Conservation (phyloP, 1,140 invertebrate genomes). For the Orchestia grillus region DNA sequence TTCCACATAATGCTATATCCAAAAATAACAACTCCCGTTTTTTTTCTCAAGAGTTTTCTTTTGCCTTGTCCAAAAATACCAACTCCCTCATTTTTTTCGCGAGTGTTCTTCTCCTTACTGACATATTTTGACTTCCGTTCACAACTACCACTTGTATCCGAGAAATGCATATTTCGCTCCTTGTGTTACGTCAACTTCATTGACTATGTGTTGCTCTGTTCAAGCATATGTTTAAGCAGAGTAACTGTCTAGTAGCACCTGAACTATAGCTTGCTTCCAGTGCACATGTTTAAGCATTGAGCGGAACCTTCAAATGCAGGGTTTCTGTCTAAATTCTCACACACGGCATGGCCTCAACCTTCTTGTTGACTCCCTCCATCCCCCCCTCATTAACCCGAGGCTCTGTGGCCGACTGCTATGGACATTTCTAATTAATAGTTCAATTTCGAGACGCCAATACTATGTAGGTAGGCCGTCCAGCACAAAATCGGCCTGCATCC, state of each 20-base stretch:
- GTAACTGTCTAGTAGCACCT: too few species aligned
- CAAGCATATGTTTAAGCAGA: not conserved
- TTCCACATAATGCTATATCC: too few species aligned
- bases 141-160: too few species aligned
- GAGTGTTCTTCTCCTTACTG: too few species aligned
- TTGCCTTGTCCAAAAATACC: too few species aligned
- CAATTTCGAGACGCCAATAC: conserved; percentile 53
- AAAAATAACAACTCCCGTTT: too few species aligned
- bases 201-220: not conserved
- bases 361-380: not conserved
- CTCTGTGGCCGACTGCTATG: conserved; percentile 42
- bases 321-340: not conserved
- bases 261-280: not conserved
- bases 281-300: not conserved
- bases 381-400: conserved; percentile 37
- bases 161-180: too few species aligned
- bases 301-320: not conserved
- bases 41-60: too few species aligned
- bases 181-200: not conserved
- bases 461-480: conserved; percentile 23
- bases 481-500: not conserved
- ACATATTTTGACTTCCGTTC: too few species aligned
- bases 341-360: not conserved
- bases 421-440: conserved; percentile 54
- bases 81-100: too few species aligned